Evolutionary conservation across 2,797 vertebrate species (phyloP), one percentile per base, ranked within the genome.

Genomic region (Xiphophorus birchmanni): DNA sequence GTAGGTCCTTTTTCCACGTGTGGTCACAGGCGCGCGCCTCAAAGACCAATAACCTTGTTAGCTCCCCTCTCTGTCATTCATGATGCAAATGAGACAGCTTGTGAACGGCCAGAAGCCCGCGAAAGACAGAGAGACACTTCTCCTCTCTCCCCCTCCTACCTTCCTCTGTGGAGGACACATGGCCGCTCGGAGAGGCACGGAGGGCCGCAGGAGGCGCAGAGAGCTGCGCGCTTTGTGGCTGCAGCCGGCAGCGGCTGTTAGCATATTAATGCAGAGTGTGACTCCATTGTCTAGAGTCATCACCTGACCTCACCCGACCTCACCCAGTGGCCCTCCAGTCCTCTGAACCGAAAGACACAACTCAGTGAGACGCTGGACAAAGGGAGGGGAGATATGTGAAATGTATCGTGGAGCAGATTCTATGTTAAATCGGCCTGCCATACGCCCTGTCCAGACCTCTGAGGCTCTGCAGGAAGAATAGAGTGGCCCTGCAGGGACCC

Each of bases 1-100:
- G 97, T 97, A 98, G 97, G 97, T 98, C 97, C 93, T 94, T 96
- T 94, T 96, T 96, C 96, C 96, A 97, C 95, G 95, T 96, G 96
- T 96, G 96, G 96, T 97, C 97, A 97, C 96, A 95, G 95, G 96
- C 96, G 94, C 94, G 93, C 92, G 93, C 95, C 96, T 96, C 96
- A 96, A 96, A 96, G 95, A 96, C 96, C 96, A 97, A 95, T 97
- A 96, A 96, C 96, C 97, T 97, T 95, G 95, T 97, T 97, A 97
- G 96, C 95, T 96, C 92, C 96, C 95, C 94, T 95, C 95, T 95
- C 96, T 96, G 96, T 97, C 96, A 97, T 96, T 97, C 97, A 97
- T 93, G 96, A 96, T 95, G 95, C 95, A 96, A 97, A 96, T 95
- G 94, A 96, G 96, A 96, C 96, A 96, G 97, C 95, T 93, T 97